phyloP scores from a whole-genome alignment of 2,797 vertebrate genomes.

The Eleutherodactylus coqui region DNA sequence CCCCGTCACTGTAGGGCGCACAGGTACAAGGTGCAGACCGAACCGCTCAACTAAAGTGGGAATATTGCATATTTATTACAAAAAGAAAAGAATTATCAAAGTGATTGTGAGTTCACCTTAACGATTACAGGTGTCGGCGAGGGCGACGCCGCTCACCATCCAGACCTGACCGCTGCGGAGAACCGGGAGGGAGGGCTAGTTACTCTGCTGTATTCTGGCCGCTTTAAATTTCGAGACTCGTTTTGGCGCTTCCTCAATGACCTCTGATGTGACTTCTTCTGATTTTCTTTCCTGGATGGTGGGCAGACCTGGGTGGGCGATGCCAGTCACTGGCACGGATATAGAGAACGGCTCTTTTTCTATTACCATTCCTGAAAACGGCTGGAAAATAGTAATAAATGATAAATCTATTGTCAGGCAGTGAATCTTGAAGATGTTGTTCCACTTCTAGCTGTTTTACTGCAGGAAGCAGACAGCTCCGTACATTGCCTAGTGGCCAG shows the following conservation, averaged over 20 bases:
- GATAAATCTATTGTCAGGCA: background rate
- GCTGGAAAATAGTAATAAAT: constrained; percentile 73
- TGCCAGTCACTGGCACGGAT: constrained; percentile 80
- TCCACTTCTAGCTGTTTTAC: no score
- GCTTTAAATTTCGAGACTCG: constrained; percentile 96
- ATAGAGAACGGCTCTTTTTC: constrained; percentile 90
- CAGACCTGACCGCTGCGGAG: constrained; percentile 14
- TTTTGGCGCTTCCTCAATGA: constrained; percentile 73
- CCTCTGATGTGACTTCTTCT: constrained; percentile 82
- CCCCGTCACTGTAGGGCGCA: constrained; percentile 45
- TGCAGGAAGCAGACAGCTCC: no score
- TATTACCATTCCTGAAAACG: constrained; percentile 95
- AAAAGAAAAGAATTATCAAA: constrained; percentile 65
- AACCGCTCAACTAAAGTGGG: constrained; percentile 62
- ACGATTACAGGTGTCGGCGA: background rate
- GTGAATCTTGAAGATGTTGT: background rate
- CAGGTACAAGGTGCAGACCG: constrained; percentile 72
- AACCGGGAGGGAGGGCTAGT: constrained; percentile 60
- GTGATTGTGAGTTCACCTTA: constrained; percentile 16
- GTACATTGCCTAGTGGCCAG: no score
- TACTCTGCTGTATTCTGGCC: constrained; percentile 87
- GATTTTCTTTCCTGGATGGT: constrained; percentile 90
- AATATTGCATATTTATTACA: constrained; percentile 66
- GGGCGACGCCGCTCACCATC: constrained; percentile 32
- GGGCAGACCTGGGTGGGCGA: constrained; percentile 83